Base-by-base conservation (phyloP, 2,888 invertebrate genomes). In the Drosophila merina region DNA sequence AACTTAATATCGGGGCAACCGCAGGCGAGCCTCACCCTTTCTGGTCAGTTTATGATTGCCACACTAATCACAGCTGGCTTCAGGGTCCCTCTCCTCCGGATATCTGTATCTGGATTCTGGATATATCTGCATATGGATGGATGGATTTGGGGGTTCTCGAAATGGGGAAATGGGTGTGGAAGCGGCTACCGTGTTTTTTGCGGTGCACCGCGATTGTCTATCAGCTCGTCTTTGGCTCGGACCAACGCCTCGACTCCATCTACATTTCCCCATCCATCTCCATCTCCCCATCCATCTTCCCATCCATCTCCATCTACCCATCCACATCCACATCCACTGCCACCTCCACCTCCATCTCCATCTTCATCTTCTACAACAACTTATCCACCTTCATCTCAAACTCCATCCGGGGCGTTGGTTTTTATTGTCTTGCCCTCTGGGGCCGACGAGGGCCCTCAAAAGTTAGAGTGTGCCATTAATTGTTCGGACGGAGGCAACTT, bases 401-500 rank as follows among this genome's bases (percentile, higher is more conserved):
- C 45, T 6, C 12, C 45, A 5, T 4, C 12, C 50, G 12, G 12
- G 49, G 59, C 69, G 48, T 70, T 85, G 9, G 49, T 66, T 79
- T 48, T 81, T 71, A 57, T 74, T 60, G 64, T 76, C 73, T 70
- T 62, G 75, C 57, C 55, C 68, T 51, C 57, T n/a, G 38, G 58
- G 59, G 42, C 40, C 36, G 28, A 49, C n/a, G 31, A 50, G 25
- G 38, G 25, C 44, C 47, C 66, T 67, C 57, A 48, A 51, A 74
- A 57, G 67, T 73, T 72, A 78, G 82, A 84, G 83, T 84, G 88
- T 84, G 83, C 88, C 83, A 88, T 84, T 88, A 88, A 84, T 84
- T 84, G 88, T 73, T 36, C 20, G 56, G 57, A 51, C 57, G 57
- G 56, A 51, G 74, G 69, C 68, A 83, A 83, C 84, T 83, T 83